Percentiles rank a stretch among this genome's conserved stretches.
Conservation (phyloP, 2,888 invertebrate genomes). For the Folsomia manolachei region DNA sequence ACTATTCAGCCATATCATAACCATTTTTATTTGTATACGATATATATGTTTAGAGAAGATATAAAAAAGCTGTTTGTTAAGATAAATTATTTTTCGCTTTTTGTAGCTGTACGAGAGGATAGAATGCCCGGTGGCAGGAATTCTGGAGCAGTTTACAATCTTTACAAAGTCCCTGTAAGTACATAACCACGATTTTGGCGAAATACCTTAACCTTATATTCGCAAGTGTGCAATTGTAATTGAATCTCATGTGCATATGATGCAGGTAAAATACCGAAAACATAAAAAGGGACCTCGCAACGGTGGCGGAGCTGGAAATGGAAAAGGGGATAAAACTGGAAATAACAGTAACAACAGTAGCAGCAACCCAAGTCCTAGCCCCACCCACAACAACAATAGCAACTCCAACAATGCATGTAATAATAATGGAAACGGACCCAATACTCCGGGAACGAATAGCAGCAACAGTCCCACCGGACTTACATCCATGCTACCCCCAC, state of each 20-base stretch:
- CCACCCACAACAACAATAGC: slow-evolving; percentile 54
- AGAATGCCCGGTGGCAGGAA: slow-evolving; percentile 99
- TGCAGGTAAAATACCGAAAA: slow-evolving; percentile 90
- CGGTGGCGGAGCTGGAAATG: slow-evolving; percentile 55
- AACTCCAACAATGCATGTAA: slow-evolving; percentile 49
- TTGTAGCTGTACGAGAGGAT: slow-evolving; percentile 92
- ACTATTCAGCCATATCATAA: too few species aligned
- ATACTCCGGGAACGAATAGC: slow-evolving; percentile 35
- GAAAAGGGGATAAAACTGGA: slow-evolving; percentile 57
- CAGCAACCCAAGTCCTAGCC: slow-evolving; percentile 54
- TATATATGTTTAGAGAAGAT: neutral
- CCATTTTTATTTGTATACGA: too few species aligned
- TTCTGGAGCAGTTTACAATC: slow-evolving; percentile 96
- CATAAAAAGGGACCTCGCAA: slow-evolving; percentile 69
- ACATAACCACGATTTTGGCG: too few species aligned
- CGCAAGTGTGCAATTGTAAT: neutral
- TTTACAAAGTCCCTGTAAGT: slow-evolving; percentile 75
- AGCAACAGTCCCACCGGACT: slow-evolving; percentile 41
- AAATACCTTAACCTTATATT: neutral
- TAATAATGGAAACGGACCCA: slow-evolving; percentile 24
- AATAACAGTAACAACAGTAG: slow-evolving; percentile 54
- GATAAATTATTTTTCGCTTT: slow-evolving; percentile 40
- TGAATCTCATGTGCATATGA: neutral
- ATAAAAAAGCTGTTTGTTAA: neutral
- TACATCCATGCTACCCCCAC: slow-evolving; percentile 64